These are phyloP conservation scores for Alces alces DNA, from an alignment of 2,113 vertebrate genomes.

Conservation along the genomic window DNA sequence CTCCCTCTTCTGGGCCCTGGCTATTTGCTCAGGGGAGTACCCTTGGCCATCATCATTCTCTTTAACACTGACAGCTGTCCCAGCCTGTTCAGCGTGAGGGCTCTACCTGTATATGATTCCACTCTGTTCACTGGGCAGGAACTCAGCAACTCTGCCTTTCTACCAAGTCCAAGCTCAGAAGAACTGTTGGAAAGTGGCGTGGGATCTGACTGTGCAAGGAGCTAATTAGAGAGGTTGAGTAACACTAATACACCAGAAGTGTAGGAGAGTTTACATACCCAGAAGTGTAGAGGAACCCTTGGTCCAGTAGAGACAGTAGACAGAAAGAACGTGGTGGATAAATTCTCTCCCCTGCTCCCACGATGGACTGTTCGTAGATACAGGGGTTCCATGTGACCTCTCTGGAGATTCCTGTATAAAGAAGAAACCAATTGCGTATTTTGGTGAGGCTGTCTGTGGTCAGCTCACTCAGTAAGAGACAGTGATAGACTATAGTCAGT, in stretches of 20 bases:
- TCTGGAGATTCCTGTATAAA: background rate
- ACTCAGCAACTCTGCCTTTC: background rate
- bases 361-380: background rate
- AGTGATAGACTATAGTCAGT: background rate
- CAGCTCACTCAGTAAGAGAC: background rate
- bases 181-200: background rate
- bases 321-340: background rate
- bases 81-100: background rate
- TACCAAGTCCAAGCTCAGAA: background rate
- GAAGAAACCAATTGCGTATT: background rate
- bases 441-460: background rate
- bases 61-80: background rate
- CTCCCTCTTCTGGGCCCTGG: background rate
- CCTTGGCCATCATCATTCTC: background rate
- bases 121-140: background rate
- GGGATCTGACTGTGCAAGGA: background rate
- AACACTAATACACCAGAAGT: background rate
- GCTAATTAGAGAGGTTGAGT: background rate
- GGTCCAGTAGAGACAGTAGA: background rate
- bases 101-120: background rate
- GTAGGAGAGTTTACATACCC: background rate
- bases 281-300: background rate
- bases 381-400: background rate
- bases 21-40: background rate
- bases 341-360: background rate